phyloP scores from a whole-genome alignment of 2,888 invertebrate species.

The Apodemia hepburni region DNA sequence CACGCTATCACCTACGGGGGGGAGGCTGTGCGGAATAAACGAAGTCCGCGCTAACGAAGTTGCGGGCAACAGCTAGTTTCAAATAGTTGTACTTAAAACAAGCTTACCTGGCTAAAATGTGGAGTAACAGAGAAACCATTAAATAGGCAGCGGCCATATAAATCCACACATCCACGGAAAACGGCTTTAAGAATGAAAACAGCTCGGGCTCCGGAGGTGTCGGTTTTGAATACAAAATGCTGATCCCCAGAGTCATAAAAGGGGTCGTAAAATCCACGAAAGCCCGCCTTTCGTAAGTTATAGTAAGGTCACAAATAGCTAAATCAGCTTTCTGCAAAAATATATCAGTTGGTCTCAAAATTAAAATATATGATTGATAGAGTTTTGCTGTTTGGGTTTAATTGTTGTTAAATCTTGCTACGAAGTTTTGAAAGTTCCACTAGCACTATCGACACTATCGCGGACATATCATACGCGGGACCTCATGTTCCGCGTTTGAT shows the following conservation, averaged over 20 bases:
- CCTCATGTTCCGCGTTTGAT: no score
- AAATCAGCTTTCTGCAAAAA: slow-evolving; percentile 93
- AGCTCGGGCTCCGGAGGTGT: slow-evolving; percentile 88
- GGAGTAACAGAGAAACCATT: slow-evolving; percentile 90
- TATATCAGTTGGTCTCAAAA: slow-evolving; percentile 6
- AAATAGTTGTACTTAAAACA: not conserved
- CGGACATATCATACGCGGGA: no score
- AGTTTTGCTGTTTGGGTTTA: no score
- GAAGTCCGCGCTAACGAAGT: no score
- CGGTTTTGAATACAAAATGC: slow-evolving; percentile 92
- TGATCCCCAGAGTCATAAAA: slow-evolving; percentile 97
- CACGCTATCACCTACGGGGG: no score
- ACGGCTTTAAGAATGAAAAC: slow-evolving; percentile 94
- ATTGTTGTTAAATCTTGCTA: no score
- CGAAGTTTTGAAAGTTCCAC: no score
- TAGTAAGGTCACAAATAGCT: slow-evolving; percentile 97
- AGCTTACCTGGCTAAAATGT: slow-evolving; percentile 87
- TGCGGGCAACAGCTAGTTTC: no score
- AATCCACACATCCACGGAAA: slow-evolving; percentile 93
- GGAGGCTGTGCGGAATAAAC: no score
- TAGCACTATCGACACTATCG: no score
- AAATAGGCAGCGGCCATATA: slow-evolving; percentile 94
- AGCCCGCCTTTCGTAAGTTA: slow-evolving; percentile 93
- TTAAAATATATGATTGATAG: not conserved
- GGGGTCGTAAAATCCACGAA: slow-evolving; percentile 97